Evolutionary conservation across 2,113 vertebrate genomes (phyloP).

Genomic region (Trichechus manatus): DNA sequence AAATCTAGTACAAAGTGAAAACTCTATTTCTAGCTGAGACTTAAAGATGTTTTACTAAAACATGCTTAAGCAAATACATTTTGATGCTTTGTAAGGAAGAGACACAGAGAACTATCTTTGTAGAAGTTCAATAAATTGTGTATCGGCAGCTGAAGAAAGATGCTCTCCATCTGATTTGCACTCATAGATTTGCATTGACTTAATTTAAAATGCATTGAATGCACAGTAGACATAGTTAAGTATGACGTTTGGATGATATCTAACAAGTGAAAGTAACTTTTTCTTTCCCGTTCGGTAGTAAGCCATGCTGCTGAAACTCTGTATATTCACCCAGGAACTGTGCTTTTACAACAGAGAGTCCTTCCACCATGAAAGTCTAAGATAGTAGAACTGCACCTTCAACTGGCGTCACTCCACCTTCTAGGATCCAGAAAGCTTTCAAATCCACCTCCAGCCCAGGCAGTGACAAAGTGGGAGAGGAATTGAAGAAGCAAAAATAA

Average conservation of each 20-base stretch:
- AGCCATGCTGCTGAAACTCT: background rate
- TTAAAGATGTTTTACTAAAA: constrained; percentile 84
- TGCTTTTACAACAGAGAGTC: background rate
- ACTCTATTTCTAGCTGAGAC: constrained; percentile 82
- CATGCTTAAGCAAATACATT: constrained; percentile 79
- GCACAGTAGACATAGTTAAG: constrained; percentile 65
- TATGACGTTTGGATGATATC: constrained; percentile 42
- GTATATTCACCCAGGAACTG: background rate
- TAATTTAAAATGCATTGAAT: constrained; percentile 64
- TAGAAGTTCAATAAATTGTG: constrained; percentile 76
- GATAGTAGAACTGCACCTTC: constrained; percentile 47
- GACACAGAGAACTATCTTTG: constrained; percentile 71
- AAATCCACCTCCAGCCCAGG: constrained; percentile 71
- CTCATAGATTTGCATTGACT: constrained; percentile 68
- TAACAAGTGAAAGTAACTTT: constrained; percentile 57
- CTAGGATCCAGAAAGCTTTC: constrained; percentile 61
- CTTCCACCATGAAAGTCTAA: background rate
- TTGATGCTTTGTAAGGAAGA: constrained; percentile 73
- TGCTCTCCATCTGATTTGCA: constrained; percentile 62
- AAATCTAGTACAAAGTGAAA: constrained; percentile 79
- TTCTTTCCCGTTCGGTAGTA: constrained; percentile 45
- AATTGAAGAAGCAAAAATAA: constrained; percentile 93
- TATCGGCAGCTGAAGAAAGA: constrained; percentile 65
- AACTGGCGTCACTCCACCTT: constrained; percentile 44
- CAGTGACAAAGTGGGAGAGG: constrained; percentile 79